phyloP scores from a whole-genome alignment of 2,888 invertebrate species.

The Agrochola lota region DNA sequence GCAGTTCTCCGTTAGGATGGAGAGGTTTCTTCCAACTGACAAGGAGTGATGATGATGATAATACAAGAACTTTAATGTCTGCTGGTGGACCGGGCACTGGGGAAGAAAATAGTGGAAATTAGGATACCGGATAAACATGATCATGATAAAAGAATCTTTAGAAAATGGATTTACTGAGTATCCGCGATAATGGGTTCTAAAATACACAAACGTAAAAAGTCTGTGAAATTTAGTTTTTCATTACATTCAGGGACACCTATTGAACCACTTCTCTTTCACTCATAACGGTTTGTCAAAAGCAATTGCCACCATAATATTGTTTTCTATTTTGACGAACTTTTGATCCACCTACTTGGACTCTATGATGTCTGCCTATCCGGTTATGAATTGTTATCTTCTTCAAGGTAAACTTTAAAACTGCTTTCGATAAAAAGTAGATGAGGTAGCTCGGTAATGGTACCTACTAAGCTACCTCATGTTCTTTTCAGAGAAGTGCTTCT shows the following conservation, averaged over 20 bases:
- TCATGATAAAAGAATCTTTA: not conserved
- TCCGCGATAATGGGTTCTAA: not conserved
- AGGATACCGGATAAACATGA: not conserved
- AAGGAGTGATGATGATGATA: constrained; percentile 94
- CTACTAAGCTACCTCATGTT: not conserved
- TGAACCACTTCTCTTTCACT: not conserved
- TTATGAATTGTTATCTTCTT: not conserved
- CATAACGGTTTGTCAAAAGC: not conserved
- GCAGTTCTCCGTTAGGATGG: constrained; percentile 80
- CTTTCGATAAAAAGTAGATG: not conserved
- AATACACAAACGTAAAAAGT: not conserved
- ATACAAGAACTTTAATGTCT: constrained; percentile 94
- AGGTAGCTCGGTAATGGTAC: not conserved
- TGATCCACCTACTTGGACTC: too few relatives aligned
- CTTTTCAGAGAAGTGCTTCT: not conserved
- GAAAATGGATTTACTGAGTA: not conserved
- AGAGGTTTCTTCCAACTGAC: constrained; percentile 96
- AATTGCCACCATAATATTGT: not conserved
- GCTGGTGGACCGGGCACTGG: constrained; percentile 96
- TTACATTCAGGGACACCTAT: not conserved
- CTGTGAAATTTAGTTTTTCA: not conserved
- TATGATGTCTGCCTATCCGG: not conserved
- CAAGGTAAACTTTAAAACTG: not conserved
- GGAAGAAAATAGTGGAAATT: constrained; percentile 9
- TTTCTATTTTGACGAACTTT: not conserved